Conservation (phyloP, 2,888 invertebrate species). For the Limenitis camilla region DNA sequence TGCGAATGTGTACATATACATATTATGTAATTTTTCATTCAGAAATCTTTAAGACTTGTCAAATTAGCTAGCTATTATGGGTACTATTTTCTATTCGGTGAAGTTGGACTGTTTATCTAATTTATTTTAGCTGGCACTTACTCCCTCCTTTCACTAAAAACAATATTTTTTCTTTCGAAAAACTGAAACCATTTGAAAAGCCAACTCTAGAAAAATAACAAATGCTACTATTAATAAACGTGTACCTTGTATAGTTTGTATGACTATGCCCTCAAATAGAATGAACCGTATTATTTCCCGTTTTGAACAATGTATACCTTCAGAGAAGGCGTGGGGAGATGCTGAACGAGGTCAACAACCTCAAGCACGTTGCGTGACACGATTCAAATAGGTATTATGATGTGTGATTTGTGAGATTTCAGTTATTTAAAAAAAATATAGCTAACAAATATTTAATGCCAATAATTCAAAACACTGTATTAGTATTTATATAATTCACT, state of each 20-base stretch:
- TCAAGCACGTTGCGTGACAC: conserved; percentile 48
- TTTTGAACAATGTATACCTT: conserved; percentile 59
- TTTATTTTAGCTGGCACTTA: no score
- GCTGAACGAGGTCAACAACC: conserved; percentile 61
- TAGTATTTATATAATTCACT: no score
- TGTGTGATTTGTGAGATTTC: conserved; percentile 18
- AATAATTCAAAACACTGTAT: no score
- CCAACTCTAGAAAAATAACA: not conserved
- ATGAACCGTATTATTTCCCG: conserved; percentile 70
- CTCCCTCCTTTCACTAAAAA: no score
- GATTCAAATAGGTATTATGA: conserved; percentile 31
- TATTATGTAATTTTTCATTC: no score
- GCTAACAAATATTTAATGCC: not conserved
- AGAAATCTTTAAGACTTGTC: no score
- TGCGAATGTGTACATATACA: no score
- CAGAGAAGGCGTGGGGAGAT: conserved; percentile 53
- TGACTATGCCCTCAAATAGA: conserved; percentile 48
- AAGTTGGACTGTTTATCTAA: no score
- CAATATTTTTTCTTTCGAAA: no score
- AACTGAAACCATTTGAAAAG: no score
- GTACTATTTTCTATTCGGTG: no score
- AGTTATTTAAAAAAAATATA: conserved; percentile 14
- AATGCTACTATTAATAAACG: not conserved
- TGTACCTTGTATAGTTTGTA: conserved; percentile 31
- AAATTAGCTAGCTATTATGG: no score